These are phyloP conservation scores for Chrysocyon brachyurus DNA, from an alignment of 2,797 vertebrate genomes.

Conservation along the genomic window DNA sequence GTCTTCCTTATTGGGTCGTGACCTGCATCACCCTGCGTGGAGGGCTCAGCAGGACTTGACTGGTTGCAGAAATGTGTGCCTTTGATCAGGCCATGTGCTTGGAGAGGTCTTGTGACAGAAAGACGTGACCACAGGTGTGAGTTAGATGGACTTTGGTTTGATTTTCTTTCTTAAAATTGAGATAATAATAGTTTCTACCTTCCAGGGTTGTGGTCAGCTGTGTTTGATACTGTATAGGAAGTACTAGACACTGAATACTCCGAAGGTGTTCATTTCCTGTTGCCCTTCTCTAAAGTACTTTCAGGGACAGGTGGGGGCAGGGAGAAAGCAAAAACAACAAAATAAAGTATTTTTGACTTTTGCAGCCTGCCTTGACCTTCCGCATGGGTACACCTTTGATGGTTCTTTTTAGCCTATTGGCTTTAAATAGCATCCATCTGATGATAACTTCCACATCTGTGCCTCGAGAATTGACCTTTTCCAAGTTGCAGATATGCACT, in stretches of 20 bases:
- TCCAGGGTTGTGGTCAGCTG: background rate
- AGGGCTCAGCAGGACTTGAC: background rate
- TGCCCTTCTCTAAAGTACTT: background rate
- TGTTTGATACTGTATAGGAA: background rate
- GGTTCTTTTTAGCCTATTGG: background rate
- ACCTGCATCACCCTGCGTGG: background rate
- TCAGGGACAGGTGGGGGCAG: background rate
- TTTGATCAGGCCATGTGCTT: background rate
- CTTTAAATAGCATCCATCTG: background rate
- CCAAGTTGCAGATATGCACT: background rate
- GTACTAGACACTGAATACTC: background rate
- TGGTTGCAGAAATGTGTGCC: background rate
- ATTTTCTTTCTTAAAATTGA: background rate
- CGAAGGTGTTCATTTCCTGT: background rate
- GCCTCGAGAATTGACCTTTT: background rate
- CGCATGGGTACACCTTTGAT: background rate
- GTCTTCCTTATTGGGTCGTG: background rate
- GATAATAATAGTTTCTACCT: background rate
- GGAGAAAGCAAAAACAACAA: background rate
- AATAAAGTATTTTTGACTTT: background rate
- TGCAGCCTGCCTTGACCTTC: background rate
- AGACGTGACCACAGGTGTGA: background rate
- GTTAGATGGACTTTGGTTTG: background rate
- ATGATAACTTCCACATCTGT: background rate
- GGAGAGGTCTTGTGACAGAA: background rate